These are phyloP conservation scores for Tetranychus piercei DNA, from an alignment of 2,888 invertebrate species.

Conservation along the genomic window DNA sequence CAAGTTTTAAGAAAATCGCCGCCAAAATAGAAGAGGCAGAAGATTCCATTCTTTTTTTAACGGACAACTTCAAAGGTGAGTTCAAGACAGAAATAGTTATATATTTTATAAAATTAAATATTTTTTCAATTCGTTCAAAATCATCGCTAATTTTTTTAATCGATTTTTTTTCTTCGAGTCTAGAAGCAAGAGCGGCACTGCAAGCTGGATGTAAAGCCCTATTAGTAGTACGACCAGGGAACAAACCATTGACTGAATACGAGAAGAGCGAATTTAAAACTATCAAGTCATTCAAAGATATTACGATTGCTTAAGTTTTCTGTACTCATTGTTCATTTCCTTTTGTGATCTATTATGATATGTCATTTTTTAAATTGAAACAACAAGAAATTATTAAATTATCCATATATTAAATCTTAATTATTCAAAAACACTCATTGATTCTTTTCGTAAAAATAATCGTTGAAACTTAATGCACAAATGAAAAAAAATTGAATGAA, in stretches of 20 bases:
- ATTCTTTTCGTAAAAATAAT: too few species aligned
- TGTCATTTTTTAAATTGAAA: too few species aligned
- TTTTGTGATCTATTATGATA: too few species aligned
- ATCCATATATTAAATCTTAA: too few species aligned
- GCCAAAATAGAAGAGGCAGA: conserved; percentile 2
- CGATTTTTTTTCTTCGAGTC: too few species aligned
- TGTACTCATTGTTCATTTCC: too few species aligned
- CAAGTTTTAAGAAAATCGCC: conserved; percentile 17
- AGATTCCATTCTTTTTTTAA: conserved; percentile 18
- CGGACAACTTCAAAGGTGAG: conserved; percentile 16
- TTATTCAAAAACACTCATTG: too few species aligned
- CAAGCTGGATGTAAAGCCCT: conserved; percentile 17
- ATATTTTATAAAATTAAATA: neutral
- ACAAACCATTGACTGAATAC: conserved; percentile 1
- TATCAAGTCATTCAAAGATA: conserved; percentile 4
- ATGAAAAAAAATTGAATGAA: too few species aligned
- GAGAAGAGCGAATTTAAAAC: neutral
- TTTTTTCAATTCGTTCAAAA: neutral
- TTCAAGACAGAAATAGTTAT: neutral
- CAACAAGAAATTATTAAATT: too few species aligned
- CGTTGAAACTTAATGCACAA: too few species aligned
- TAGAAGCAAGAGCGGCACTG: conserved; percentile 18
- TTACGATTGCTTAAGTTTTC: neutral
- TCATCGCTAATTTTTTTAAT: neutral
- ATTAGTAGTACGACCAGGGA: conserved; percentile 15